A percentile compares a stretch with the other conserved stretches of the same genome.
These are phyloP conservation scores for Pomacea canaliculata DNA, from an alignment of 2,888 invertebrate species.

Conservation along the genomic window DNA sequence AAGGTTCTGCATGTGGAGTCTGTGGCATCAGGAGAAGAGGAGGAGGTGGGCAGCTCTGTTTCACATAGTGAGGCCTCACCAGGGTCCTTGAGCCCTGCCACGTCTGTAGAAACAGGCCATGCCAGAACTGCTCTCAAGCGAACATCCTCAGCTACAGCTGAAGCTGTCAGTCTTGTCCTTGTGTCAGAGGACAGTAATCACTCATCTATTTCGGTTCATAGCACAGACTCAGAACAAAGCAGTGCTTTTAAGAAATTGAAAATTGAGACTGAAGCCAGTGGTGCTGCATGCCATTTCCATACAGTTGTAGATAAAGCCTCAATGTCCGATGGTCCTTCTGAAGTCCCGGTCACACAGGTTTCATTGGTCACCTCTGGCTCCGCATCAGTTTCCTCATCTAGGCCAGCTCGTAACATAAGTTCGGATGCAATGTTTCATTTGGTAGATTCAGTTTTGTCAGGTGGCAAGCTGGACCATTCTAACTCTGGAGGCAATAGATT, in stretches of 20 bases:
- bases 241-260: constrained; percentile 39
- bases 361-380: background rate
- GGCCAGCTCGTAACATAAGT: background rate
- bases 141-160: constrained; percentile 4
- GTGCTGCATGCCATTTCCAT: background rate
- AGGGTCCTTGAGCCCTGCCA: background rate
- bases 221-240: constrained; percentile 56
- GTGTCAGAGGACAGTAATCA: constrained; percentile 62
- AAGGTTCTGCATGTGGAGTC: constrained; percentile 10
- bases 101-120: background rate
- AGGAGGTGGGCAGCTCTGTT: constrained; percentile 23
- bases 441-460: background rate
- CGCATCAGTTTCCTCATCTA: background rate
- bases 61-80: background rate
- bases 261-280: constrained; percentile 24
- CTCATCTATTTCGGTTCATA: constrained; percentile 51
- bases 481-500: too few species aligned
- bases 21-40: constrained; percentile 13
- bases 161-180: constrained; percentile 5
- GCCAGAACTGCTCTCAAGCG: constrained; percentile 9
- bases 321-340: background rate
- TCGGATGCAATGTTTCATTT: background rate
- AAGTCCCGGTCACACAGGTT: background rate
- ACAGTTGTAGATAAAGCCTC: background rate
- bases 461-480: too few species aligned